Conservation (phyloP, 2,113 vertebrate genomes). For the Hypocryptadius cinnamomeus region DNA sequence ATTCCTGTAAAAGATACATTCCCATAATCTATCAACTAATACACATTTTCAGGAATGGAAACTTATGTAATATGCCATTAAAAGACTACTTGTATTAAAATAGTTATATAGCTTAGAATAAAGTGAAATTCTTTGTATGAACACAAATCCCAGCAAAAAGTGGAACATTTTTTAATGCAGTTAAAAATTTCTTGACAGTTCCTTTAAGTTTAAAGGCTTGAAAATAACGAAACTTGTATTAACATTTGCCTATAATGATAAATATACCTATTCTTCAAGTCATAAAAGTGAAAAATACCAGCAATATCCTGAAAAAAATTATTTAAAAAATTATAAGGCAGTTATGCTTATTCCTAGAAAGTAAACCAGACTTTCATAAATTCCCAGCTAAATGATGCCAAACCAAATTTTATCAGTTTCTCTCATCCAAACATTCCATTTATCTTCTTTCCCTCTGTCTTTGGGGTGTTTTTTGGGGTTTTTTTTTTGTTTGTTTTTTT, state of each 20-base stretch:
- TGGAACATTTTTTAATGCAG: background rate
- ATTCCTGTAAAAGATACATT: fast-evolving
- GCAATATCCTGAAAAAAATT: background rate
- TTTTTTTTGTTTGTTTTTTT: no score
- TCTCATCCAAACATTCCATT: background rate
- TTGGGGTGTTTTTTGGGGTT: no score
- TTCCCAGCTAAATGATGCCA: background rate
- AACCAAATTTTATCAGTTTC: background rate
- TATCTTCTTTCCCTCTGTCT: background rate
- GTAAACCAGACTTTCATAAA: background rate
- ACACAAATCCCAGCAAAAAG: background rate
- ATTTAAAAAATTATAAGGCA: background rate
- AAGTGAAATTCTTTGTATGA: background rate
- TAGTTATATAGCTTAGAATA: background rate
- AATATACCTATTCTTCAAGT: background rate
- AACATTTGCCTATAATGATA: background rate
- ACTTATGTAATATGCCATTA: background rate
- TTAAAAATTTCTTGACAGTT: background rate
- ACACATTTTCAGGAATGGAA: background rate
- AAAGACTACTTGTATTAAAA: background rate
- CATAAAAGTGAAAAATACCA: background rate
- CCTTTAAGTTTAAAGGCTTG: background rate
- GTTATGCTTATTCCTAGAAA: background rate
- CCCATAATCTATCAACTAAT: background rate
- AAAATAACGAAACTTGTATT: background rate